Evolutionary conservation across 2,113 vertebrate species (phyloP), one percentile per base, ranked within the genome.

Genomic region (Sclerurus mexicanus): DNA sequence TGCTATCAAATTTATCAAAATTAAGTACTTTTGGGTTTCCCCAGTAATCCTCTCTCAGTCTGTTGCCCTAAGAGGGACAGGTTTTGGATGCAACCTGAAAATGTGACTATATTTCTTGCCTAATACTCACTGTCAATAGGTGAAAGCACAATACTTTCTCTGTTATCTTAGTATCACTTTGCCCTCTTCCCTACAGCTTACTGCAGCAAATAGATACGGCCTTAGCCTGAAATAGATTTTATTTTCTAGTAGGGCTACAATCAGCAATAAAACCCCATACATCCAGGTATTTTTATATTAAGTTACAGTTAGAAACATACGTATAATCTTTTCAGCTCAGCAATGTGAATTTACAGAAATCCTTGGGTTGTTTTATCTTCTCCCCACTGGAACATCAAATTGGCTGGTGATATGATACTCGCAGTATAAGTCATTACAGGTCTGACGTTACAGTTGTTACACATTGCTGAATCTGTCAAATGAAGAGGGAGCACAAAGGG

Each of bases 401-500:
- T 92, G 90, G 53, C 79, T 96, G 78, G 84, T 91, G 97, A 96
- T 92, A 87, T 17, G 74, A 96, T 96, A 88, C 87, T 96, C 53
- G 28, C 71, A 87, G 44, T n/a, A 17, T 96, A 98, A 97, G 95
- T 95, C 97, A 97, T 89, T 97, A 94, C 88, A 98, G 96, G 98
- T 97, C 96, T 97, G 97, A 98, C 91, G 92, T 97, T 97, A 97
- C 93, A 98, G 95, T 97, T 97, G 96, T 94, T 96, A 96, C 86
- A 98, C 94, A 96, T 96, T 98, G 97, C 91, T 98, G 98, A 98
- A 98, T 97, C 97, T 97, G 97, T 97, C 93, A 89, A 98, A 97
- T 97, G 95, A 98, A 98, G 96, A 97, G 85, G 82, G 72, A 97
- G 79, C 96, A 97, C 97, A 98, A 98, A 98, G 97, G 96, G 96